phyloP scores from a whole-genome alignment of 1,140 invertebrate species.

The Myzus persicae region DNA sequence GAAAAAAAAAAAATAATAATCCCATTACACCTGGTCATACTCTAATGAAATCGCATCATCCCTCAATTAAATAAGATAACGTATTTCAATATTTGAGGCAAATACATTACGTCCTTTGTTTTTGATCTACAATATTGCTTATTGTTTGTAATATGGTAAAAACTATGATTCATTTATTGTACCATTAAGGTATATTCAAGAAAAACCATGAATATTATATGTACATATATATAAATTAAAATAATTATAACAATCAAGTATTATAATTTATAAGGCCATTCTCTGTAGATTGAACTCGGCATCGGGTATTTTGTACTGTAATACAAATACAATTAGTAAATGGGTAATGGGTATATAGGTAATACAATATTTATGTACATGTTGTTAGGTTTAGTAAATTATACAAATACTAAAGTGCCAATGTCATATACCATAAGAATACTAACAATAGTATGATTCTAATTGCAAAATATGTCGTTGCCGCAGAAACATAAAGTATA shows the following conservation, averaged over 20 bases:
- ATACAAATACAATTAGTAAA: conserved; percentile 1
- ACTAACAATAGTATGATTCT: conserved; percentile 11
- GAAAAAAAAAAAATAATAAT: not conserved
- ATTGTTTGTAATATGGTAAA: not conserved
- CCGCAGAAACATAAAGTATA: not conserved
- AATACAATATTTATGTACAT: not conserved
- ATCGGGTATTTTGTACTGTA: not conserved
- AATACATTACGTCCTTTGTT: not conserved
- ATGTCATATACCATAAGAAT: conserved; percentile 2
- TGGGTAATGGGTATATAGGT: not conserved
- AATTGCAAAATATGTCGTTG: not conserved
- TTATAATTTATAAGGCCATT: not conserved
- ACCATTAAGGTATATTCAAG: not conserved
- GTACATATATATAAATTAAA: no score
- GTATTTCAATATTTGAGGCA: not conserved
- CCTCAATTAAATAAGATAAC: not conserved
- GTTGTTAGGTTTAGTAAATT: not conserved
- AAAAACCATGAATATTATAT: not conserved
- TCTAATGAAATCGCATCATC: not conserved
- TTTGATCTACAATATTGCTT: not conserved
- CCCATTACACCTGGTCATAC: not conserved
- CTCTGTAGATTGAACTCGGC: not conserved
- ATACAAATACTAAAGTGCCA: not conserved
- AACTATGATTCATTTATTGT: not conserved
- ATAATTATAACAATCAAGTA: not conserved